Conservation (phyloP, 2,113 vertebrate species). For the Coryphaenoides rupestris region DNA sequence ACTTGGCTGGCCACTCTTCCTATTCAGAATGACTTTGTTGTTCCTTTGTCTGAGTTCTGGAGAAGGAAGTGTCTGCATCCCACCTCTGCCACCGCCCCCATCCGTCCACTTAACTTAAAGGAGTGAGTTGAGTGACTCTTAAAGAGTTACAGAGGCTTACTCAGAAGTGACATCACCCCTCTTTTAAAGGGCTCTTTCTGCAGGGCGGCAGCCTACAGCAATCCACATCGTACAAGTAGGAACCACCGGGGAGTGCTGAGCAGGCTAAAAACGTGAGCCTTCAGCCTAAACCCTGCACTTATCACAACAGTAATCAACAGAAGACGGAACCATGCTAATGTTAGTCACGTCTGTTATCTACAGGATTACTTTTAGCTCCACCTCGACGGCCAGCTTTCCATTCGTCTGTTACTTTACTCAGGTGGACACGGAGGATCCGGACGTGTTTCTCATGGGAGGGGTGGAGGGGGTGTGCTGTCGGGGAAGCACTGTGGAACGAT, state of each 20-base stretch:
- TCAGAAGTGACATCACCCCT: conserved; percentile 36
- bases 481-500: conserved; percentile 27
- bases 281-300: conserved; percentile 33
- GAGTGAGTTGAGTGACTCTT: conserved; percentile 23
- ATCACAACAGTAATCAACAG: conserved; percentile 25
- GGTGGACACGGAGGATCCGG: not conserved
- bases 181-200: conserved; percentile 32
- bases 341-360: conserved; percentile 14
- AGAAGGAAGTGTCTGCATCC: not conserved
- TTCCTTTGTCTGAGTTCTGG: conserved; percentile 9
- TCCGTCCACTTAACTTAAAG: not conserved
- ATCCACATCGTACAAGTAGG: conserved; percentile 25
- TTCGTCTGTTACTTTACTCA: conserved; percentile 46
- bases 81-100: conserved; percentile 9
- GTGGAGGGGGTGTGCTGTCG: conserved; percentile 21
- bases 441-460: conserved; percentile 8
- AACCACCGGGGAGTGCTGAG: conserved; percentile 29
- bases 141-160: conserved; percentile 17
- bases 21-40: conserved; percentile 25
- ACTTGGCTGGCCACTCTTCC: conserved; percentile 14
- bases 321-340: conserved; percentile 11
- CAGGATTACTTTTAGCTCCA: not conserved
- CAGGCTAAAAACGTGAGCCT: conserved; percentile 25
- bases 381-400: not conserved
- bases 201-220: conserved; percentile 11